phyloP scores from a whole-genome alignment of 2,113 vertebrate genomes.

The Actenoides lindsayi region DNA sequence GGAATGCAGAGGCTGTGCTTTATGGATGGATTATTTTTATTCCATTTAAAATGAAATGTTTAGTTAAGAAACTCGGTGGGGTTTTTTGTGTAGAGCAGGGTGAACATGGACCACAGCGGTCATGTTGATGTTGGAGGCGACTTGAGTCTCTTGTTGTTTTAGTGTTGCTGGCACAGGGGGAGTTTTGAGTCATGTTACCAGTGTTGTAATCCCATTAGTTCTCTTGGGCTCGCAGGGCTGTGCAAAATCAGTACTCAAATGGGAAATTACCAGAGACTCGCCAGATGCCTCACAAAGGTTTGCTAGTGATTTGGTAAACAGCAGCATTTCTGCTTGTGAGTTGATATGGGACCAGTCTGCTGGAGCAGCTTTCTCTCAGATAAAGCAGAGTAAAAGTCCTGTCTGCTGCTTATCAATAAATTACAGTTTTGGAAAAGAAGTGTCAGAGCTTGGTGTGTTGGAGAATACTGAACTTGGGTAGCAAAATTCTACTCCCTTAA shows the following conservation, averaged over 20 bases:
- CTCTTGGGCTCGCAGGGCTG: constrained; percentile 4
- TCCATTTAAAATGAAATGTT: not conserved
- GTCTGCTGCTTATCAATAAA: constrained; percentile 9
- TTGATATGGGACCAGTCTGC: not conserved
- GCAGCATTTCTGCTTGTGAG: not conserved
- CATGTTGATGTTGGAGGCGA: constrained; percentile 14
- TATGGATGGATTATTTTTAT: not conserved
- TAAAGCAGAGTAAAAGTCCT: not conserved
- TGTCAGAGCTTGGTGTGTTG: not conserved
- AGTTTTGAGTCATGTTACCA: constrained; percentile 11
- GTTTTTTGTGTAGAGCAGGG: not conserved
- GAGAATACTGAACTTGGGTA: not conserved
- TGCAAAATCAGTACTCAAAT: constrained; percentile 42
- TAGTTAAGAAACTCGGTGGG: not conserved
- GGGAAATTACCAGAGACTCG: constrained; percentile 41
- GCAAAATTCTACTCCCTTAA: not conserved
- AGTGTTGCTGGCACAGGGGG: constrained; percentile 4
- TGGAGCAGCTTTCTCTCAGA: not conserved
- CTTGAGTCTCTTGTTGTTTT: constrained; percentile 21
- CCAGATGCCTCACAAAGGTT: constrained; percentile 25
- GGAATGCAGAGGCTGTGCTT: not conserved
- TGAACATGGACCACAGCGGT: not conserved
- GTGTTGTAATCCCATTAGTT: constrained; percentile 42
- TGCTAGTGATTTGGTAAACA: not conserved
- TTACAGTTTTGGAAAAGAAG: not conserved